Evolutionary conservation across 2,888 invertebrate species (phyloP), one percentile per base, ranked within the genome.

Genomic region (Nemoura dubitans): DNA sequence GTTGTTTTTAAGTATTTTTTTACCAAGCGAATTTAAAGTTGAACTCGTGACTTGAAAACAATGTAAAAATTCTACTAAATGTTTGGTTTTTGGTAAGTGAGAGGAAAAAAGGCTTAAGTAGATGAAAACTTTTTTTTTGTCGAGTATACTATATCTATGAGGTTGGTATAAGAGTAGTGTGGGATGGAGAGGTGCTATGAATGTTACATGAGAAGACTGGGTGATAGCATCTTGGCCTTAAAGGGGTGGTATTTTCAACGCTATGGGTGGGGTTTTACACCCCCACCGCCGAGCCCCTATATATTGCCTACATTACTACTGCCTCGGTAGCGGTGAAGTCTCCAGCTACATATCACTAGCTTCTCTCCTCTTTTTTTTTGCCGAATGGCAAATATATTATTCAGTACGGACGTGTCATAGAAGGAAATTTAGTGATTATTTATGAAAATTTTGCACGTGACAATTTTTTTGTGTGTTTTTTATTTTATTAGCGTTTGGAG

Each of bases 151-250:
- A 21, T 21, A 59, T 10, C 59, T 10, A 59, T 59, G 10, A 3
- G 59, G 16, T n/a, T n/a, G 21, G 16, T 59, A 10, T 3, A 21
- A 59, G 59, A 7, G 59, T 59, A 21, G 59, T 59, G 2, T 59
- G 30, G 30, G 27, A 81, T 30, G 84, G 30, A 28, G 42, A 76
- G 76, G 82, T 82, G 85, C 76, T 83, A 87, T 87, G 87, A 87
- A 87, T 87, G 85, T 86, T 87, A 30, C 87, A 87, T 87, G 87
- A 87, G 87, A 28, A 2, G 27, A 81, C 80, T 43, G 76, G 85
- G 83, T 87, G 87, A 87, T 87, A 87, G 82, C 87, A 87, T 87
- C 87, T 87, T 87, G 86, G 85, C 25, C 42, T 77, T 59, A 59
- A 59, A 59, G 59, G 59, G 59, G 59, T 59, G 59, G 86, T 43